A percentile compares a stretch with the other conserved stretches of the same genome.
These are phyloP conservation scores for Muscina levida DNA, from an alignment of 2,888 invertebrate species.

Conservation along the genomic window DNA sequence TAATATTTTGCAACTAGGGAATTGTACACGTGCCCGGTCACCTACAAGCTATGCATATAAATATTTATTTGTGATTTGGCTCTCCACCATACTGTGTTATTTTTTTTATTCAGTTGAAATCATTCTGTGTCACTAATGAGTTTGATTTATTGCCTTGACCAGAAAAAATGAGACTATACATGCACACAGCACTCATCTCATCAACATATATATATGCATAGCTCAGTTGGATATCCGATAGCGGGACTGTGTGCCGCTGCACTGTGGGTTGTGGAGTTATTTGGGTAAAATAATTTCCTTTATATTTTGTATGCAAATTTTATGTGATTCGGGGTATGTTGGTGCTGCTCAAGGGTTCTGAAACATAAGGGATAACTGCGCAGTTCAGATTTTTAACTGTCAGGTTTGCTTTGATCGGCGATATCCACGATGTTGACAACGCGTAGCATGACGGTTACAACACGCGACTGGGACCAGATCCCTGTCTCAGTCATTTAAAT, in stretches of 20 bases:
- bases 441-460: no score
- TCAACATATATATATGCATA: not conserved
- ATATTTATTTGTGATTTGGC: no score
- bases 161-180: not conserved
- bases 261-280: no score
- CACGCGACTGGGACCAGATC: no score
- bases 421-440: no score
- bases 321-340: not conserved
- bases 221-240: not conserved
- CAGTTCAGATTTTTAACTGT: no score
- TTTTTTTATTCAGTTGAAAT: not conserved
- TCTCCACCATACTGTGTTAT: no score
- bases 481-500: no score
- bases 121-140: slow-evolving; percentile 29
- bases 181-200: not conserved
- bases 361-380: no score
- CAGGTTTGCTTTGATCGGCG: no score
- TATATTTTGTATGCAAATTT: not conserved
- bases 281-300: no score
- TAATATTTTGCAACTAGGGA: slow-evolving; percentile 6
- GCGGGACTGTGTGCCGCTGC: not conserved
- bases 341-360: no score
- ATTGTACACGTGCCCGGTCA: not conserved
- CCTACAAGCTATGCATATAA: not conserved
- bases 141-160: slow-evolving; percentile 40